These are phyloP conservation scores for Saturnia japonica DNA, from an alignment of 2,888 invertebrate genomes.

Conservation along the genomic window DNA sequence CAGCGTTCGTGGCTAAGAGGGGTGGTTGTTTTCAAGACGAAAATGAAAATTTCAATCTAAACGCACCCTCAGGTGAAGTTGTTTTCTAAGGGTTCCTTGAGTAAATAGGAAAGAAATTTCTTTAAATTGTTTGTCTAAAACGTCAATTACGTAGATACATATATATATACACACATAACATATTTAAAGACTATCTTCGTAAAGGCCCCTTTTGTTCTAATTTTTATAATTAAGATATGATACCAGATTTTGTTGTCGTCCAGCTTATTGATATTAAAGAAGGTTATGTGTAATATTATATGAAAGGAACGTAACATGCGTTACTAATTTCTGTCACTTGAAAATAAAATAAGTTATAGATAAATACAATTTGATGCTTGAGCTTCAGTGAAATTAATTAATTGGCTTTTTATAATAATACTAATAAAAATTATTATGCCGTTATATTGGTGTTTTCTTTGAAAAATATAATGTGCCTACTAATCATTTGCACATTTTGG, in stretches of 20 bases:
- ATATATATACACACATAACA: too few relatives aligned
- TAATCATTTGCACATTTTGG: too few relatives aligned
- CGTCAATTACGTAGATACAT: slow-evolving; percentile 2
- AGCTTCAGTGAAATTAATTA: too few relatives aligned
- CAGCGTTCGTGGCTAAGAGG: slow-evolving; percentile 44
- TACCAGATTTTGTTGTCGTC: not conserved
- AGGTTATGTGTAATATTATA: too few relatives aligned
- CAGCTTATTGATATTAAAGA: not conserved
- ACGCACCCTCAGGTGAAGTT: slow-evolving; percentile 68
- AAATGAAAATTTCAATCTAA: slow-evolving; percentile 78
- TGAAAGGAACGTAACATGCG: not conserved
- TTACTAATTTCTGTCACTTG: not conserved
- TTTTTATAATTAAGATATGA: not conserved
- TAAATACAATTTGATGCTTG: not conserved
- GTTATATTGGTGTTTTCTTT: too few relatives aligned
- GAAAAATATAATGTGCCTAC: too few relatives aligned
- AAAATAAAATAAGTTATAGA: not conserved
- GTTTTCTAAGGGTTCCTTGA: slow-evolving; percentile 42
- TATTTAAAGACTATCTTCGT: too few relatives aligned
- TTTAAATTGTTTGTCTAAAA: slow-evolving; percentile 43
- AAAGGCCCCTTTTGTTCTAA: not conserved
- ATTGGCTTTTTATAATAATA: not conserved
- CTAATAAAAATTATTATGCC: not conserved
- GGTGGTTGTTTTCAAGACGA: slow-evolving; percentile 62
- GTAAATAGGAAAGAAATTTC: slow-evolving; percentile 38